Evolutionary conservation across 2,888 invertebrate genomes (phyloP).

Genomic region (Amiota mariae): DNA sequence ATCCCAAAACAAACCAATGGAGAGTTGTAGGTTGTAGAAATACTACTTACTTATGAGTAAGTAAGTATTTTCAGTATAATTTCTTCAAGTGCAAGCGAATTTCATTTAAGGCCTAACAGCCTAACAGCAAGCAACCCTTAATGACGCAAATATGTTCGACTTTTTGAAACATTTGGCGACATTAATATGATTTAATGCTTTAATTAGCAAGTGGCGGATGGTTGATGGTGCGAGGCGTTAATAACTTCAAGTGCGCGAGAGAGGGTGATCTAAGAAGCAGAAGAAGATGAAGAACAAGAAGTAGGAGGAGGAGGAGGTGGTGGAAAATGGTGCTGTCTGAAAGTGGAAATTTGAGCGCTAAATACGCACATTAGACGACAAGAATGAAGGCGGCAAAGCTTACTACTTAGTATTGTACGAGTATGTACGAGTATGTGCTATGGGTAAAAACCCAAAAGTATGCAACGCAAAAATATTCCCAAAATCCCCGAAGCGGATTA

Average conservation of each 20-base stretch:
- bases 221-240: conserved; percentile 35
- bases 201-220: conserved; percentile 63
- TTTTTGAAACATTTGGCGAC: conserved; percentile 69
- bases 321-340: conserved; percentile 30
- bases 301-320: conserved; percentile 45
- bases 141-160: conserved; percentile 37
- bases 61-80: too few species aligned
- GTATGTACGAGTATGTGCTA: too few species aligned
- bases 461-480: conserved; percentile 67
- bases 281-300: conserved; percentile 34
- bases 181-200: conserved; percentile 72
- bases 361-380: conserved; percentile 37
- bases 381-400: conserved; percentile 11
- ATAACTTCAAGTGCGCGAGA: conserved; percentile 30
- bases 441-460: conserved; percentile 61
- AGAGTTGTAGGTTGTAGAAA: too few species aligned
- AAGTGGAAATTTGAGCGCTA: conserved; percentile 20
- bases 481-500: conserved; percentile 74
- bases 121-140: conserved; percentile 16
- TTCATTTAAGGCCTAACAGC: neutral
- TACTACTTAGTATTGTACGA: too few species aligned
- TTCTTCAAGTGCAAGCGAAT: neutral
- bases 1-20: neutral
- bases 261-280: conserved; percentile 36
- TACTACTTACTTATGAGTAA: too few species aligned